Percentiles rank a stretch among this genome's conserved stretches.
phyloP scores from a whole-genome alignment of 2,888 invertebrate genomes.

The Tethea ocularis region DNA sequence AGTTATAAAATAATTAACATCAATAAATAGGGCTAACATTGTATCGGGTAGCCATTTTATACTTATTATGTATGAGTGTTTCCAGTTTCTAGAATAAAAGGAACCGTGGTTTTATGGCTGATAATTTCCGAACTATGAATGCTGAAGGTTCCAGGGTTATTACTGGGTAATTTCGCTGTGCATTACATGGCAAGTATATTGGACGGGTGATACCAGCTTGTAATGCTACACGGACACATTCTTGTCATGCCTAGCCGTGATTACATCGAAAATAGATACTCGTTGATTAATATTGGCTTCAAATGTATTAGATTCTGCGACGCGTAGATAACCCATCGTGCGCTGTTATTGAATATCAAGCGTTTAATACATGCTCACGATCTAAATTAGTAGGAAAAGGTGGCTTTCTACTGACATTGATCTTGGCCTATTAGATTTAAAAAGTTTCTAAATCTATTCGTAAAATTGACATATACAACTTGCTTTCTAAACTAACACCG shows the following conservation, averaged over 20 bases:
- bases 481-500: neutral
- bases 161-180: slow-evolving; percentile 74
- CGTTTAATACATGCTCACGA: slow-evolving; percentile 1
- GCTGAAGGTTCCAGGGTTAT: slow-evolving; percentile 72
- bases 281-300: slow-evolving; percentile 39
- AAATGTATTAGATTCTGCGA: slow-evolving; percentile 13
- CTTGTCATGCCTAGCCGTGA: slow-evolving; percentile 63
- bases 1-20: slow-evolving; percentile 53
- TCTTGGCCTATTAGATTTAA: neutral
- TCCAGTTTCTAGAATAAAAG: slow-evolving; percentile 71
- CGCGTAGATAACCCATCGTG: slow-evolving; percentile 84
- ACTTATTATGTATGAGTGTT: slow-evolving; percentile 61
- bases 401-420: neutral
- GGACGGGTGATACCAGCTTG: slow-evolving; percentile 64
- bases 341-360: slow-evolving; percentile 14
- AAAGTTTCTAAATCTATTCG: neutral
- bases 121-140: slow-evolving; percentile 81
- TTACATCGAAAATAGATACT: slow-evolving; percentile 49
- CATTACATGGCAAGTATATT: slow-evolving; percentile 70
- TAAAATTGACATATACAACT: neutral
- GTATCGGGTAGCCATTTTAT: slow-evolving; percentile 57
- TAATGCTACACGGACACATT: slow-evolving; percentile 73
- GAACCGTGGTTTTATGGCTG: slow-evolving; percentile 74
- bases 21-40: slow-evolving; percentile 39
- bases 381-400: neutral